Conservation (phyloP, 2,888 invertebrate species). For the Drosophila hamatofila region DNA sequence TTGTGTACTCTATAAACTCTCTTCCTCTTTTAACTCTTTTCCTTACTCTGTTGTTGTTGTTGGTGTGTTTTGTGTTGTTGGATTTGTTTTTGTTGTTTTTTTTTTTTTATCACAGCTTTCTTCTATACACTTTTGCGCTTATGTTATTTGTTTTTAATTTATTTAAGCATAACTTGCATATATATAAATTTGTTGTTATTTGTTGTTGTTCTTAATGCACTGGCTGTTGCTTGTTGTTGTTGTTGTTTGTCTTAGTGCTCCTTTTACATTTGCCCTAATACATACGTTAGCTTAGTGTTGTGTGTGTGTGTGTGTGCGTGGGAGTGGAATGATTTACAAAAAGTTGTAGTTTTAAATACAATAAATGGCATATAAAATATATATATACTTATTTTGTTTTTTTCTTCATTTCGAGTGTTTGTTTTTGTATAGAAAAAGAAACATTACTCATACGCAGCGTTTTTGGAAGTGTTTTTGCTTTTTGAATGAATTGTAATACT, state of each 20-base stretch:
- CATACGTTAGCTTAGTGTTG: conserved; percentile 69
- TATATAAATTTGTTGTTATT: conserved; percentile 60
- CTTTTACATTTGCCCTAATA: conserved; percentile 54
- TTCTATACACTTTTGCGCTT: conserved; percentile 66
- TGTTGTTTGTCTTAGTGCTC: conserved; percentile 15
- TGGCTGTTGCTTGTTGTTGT: conserved; percentile 35
- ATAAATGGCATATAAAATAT: conserved; percentile 80
- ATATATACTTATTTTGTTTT: conserved; percentile 40
- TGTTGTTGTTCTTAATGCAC: conserved; percentile 60
- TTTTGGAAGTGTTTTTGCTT: conserved; percentile 49
- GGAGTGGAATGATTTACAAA: conserved; percentile 78
- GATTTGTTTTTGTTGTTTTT: conserved; percentile 45
- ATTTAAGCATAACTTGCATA: conserved; percentile 77
- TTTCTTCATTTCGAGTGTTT: conserved; percentile 14
- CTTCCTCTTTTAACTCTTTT: not conserved
- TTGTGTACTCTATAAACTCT: conserved; percentile 25
- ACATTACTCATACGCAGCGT: conserved; percentile 64
- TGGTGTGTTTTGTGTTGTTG: conserved; percentile 44
- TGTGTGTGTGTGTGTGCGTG: conserved; percentile 6
- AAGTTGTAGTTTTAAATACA: conserved; percentile 69
- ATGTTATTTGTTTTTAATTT: conserved; percentile 44
- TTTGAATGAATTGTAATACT: conserved; percentile 47
- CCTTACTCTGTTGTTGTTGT: conserved; percentile 32
- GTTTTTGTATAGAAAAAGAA: conserved; percentile 57
- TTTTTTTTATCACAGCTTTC: conserved; percentile 74